Conservation (phyloP, 1,140 invertebrate species). For the Drosophila equinoxialis region DNA sequence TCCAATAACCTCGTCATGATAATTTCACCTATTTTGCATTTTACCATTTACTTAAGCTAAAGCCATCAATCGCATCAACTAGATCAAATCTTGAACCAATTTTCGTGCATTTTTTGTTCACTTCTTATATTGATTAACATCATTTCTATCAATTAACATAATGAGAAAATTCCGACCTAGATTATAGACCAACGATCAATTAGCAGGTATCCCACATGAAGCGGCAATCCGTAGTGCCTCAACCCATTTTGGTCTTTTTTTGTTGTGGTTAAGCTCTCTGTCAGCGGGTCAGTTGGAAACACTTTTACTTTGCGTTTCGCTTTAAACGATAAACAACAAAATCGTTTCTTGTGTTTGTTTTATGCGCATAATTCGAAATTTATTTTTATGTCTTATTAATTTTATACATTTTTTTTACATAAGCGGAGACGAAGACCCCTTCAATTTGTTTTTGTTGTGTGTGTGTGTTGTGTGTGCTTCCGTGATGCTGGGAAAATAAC, state of each 20-base stretch:
- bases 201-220: constrained; percentile 25
- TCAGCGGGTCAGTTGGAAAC: constrained; percentile 32
- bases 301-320: constrained; percentile 68
- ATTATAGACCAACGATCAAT: constrained; percentile 32
- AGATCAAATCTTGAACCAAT: constrained; percentile 1
- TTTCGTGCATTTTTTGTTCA: not conserved
- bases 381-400: constrained; percentile 71
- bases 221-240: not conserved
- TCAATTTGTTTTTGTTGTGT: not conserved
- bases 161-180: constrained; percentile 27
- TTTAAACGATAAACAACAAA: constrained; percentile 53
- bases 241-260: not conserved
- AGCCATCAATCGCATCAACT: constrained; percentile 6
- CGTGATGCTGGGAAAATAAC: constrained; percentile 51
- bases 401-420: no score
- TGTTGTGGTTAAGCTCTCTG: constrained; percentile 6
- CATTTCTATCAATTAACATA: constrained; percentile 37
- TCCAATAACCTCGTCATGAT: no score
- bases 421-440: constrained; percentile 28
- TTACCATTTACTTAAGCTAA: not conserved
- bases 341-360: constrained; percentile 59
- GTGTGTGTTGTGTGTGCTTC: constrained; percentile 22
- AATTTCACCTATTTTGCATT: no score
- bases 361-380: constrained; percentile 68
- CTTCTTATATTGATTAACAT: constrained; percentile 5